Percentiles rank a stretch among this genome's conserved stretches.
These are phyloP conservation scores for Nothoprocta pentlandii DNA, from an alignment of 2,113 vertebrate species.

Conservation along the genomic window DNA sequence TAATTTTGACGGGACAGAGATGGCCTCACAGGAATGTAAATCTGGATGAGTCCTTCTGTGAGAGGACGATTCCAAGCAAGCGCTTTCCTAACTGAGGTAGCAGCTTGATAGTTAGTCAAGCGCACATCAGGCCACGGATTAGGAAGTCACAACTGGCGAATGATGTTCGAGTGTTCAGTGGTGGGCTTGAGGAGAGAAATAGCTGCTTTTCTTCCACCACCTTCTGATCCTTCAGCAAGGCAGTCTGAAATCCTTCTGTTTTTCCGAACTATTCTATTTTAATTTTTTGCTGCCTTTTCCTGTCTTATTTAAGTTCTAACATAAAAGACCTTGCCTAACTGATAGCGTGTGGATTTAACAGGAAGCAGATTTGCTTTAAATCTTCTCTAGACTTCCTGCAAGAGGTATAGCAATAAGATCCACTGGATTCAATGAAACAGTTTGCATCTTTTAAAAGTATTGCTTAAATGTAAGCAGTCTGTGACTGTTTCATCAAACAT, in stretches of 20 bases:
- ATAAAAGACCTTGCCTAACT: background rate
- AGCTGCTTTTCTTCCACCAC: background rate
- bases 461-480: background rate
- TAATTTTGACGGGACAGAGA: background rate
- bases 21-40: background rate
- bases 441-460: too few relatives aligned
- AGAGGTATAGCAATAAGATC: too few relatives aligned
- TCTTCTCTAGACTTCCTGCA: too few relatives aligned
- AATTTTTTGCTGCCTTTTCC: background rate
- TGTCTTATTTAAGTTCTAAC: background rate
- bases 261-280: background rate
- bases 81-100: background rate
- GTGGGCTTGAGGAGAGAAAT: background rate
- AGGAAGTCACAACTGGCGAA: background rate
- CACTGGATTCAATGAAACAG: background rate
- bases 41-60: background rate
- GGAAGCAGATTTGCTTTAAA: too few relatives aligned
- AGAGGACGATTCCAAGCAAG: background rate
- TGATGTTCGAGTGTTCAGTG: background rate
- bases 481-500: accelerated
- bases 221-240: background rate
- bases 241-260: background rate
- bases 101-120: background rate
- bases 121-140: background rate
- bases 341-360: too few relatives aligned